Base-by-base conservation (phyloP, 2,113 vertebrate genomes). In the Dasyprocta punctata region DNA sequence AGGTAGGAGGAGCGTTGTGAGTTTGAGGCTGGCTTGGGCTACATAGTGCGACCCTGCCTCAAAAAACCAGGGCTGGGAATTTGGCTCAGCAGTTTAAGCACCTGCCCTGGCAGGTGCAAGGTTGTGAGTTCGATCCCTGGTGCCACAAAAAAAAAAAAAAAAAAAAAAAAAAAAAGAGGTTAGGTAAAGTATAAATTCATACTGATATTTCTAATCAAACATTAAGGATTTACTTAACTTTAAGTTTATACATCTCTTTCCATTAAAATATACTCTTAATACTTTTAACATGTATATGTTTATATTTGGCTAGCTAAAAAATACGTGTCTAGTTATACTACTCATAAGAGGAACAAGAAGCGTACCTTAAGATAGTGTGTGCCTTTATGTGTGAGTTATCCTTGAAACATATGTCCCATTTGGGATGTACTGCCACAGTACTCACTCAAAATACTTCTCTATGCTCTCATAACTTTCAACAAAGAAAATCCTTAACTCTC, bases 161-260 rank as follows among this genome's bases (percentile, higher is more conserved):
- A n/a, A n/a, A n/a, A n/a, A n/a, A n/a, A n/a, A n/a, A n/a, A n/a
- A n/a, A 54, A 83, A 94, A 94, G 38, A 61, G 14, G 0, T 86
- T 52, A 82, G 86, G 58, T 52, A 75, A 88, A 61, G n/a, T 90
- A 54, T 69, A 7, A 96, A 83, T 95, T 65, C 2, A 69, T 49
- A 81, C 36, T 93, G 47, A 54, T 58, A 96, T 83, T 91, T 73
- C 11, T 63, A 86, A 44, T 87, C 4, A 60, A 89, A 95, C 20
- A 0, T 52, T 86, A 77, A 0, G 67, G 33, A 4, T 56, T 89
- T 88, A 73, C 58, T 87, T 86, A 86, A 86, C 7, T 92, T 86
- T 60, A 86, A 75, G 38, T 4, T 56, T 84, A 33, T 86, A 33
- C 20, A 60, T 84, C 28, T 58, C 22, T 69, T 63, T 82, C 41